These are phyloP conservation scores for Dermochelys coriacea DNA, from an alignment of 2,797 vertebrate genomes.

Conservation along the genomic window DNA sequence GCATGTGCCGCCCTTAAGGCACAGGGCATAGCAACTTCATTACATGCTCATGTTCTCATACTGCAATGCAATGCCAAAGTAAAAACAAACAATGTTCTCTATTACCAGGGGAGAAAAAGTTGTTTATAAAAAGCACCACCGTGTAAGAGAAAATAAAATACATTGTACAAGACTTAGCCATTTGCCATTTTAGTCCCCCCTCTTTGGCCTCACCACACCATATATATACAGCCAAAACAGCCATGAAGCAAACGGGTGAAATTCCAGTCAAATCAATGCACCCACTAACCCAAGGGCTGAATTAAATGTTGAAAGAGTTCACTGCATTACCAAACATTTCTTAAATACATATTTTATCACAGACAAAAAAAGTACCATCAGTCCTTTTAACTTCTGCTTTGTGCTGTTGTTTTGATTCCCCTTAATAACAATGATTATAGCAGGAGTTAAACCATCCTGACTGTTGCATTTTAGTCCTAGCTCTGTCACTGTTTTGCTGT, in stretches of 20 bases:
- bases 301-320: background rate
- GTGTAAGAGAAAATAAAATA: background rate
- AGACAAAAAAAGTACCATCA: background rate
- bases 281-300: background rate
- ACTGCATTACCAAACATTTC: background rate
- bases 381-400: background rate
- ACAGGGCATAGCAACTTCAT: background rate
- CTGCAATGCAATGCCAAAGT: background rate
- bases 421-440: background rate
- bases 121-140: background rate
- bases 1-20: background rate
- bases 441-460: background rate
- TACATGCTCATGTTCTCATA: background rate
- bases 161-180: fast-evolving
- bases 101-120: background rate
- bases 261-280: background rate
- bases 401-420: background rate
- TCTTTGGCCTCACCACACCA: background rate
- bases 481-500: background rate
- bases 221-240: background rate
- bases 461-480: background rate
- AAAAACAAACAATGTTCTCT: fast-evolving
- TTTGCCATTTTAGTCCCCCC: background rate
- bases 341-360: background rate
- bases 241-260: background rate